Evolutionary conservation across 2,888 invertebrate species (phyloP).

Genomic region (Craniophora ligustri): DNA sequence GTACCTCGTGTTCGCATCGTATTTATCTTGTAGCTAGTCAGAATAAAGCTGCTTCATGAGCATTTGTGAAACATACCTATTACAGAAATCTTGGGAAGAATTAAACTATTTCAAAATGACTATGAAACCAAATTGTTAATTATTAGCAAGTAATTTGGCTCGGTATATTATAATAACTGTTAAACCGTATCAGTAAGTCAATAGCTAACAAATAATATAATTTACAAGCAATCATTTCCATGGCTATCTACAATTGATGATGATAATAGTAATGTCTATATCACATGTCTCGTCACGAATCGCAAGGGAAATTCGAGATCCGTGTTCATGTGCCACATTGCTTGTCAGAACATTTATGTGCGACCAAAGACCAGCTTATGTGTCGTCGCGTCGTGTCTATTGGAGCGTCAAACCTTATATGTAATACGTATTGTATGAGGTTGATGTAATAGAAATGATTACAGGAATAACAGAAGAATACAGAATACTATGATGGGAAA

Average conservation of each 20-base stretch:
- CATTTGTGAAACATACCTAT: neutral
- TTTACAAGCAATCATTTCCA: neutral
- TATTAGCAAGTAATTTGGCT: no score
- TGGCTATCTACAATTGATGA: conserved; percentile 54
- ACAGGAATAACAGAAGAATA: neutral
- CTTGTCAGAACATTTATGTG: conserved; percentile 65
- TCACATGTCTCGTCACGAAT: conserved; percentile 60
- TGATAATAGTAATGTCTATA: conserved; percentile 62
- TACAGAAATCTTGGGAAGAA: no score
- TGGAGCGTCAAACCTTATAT: conserved; percentile 37
- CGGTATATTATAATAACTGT: no score
- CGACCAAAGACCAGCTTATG: conserved; percentile 48
- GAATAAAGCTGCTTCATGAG: conserved; percentile 55
- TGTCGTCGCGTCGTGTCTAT: conserved; percentile 45
- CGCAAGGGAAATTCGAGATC: conserved; percentile 70
- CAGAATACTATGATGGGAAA: neutral
- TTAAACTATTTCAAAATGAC: no score
- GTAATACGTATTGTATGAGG: conserved; percentile 23
- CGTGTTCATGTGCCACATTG: conserved; percentile 55
- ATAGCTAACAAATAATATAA: no score
- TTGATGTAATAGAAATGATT: neutral
- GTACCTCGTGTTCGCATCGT: conserved; percentile 52
- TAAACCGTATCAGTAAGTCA: no score
- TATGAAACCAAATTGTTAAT: no score
- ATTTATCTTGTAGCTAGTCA: conserved; percentile 57